Base-by-base conservation (phyloP, 2,113 vertebrate species). In the Dolichallabes microphthalmus region DNA sequence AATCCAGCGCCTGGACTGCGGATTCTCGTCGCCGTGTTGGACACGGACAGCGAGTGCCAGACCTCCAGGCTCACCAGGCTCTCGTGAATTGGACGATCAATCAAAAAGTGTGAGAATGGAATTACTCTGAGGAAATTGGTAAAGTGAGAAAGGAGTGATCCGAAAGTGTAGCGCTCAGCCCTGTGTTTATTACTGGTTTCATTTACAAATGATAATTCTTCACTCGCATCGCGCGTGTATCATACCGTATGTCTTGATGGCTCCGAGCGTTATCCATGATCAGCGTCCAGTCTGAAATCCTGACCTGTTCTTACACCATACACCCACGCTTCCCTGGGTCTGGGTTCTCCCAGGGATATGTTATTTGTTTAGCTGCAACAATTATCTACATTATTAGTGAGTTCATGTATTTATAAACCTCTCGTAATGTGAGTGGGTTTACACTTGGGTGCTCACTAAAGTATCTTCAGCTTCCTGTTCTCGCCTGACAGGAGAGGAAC, bases 21-120 rank as follows among this genome's bases (percentile, higher is more conserved):
- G 73, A 79, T 60, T 79, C 39, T 63, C 7, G 27, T 3, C 32
- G 22, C 27, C 19, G 60, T 81, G 79, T 80, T 58, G 63, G 79
- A 81, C 52, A 63, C 22, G 35, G 79, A 81, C 39, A 64, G 15
- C 79, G 39, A 81, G 60, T 52, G 79, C 39, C 79, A 81, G 79
- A 81, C 79, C 79, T 50, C 79, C 60, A 17, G 79, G 60, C 79
- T 81, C 79, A 81, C 58, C 35, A 27, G 58, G 19, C 79, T 81
- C 79, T 81, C 8, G 39, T 50, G 79, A n/a, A 80, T 80, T 80
- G 78, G 58, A 12, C 39, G 60, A 64, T 81, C 61, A 81, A 81
- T 81, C 79, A 63, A 64, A 81, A 81, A 81, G 79, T 81, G 60
- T 17, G 39, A 64, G 60, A 64, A 52, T 27, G 14, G 39, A 64